Evolutionary conservation across 2,113 vertebrate species (phyloP), one percentile per base, ranked within the genome.

Genomic region (Corythoichthys haematopterus): DNA sequence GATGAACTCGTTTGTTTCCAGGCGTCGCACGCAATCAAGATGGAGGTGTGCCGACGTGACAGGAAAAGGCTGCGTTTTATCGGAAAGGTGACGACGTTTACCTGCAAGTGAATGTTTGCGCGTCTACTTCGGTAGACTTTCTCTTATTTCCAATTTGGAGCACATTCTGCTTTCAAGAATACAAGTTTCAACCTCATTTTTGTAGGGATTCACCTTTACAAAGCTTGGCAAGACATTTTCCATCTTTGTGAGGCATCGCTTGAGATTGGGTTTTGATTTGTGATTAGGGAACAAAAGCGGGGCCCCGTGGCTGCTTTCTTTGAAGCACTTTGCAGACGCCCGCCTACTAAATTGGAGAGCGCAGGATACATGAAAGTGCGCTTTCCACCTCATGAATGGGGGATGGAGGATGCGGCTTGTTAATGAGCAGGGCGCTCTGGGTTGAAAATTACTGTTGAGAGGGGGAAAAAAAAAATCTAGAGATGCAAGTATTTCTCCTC

Each of bases 371-470:
- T 84, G 77, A 85, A 88, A 83, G 85, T 77, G 35, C 2, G 62
- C 69, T 74, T 81, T 60, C 76, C 73, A 74, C 78, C 66, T 78
- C 76, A 89, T 78, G 71, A 87, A 86, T 62, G 80, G 68, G 72
- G 48, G 9, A 0, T 68, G 71, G 77, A 79, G 82, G 82, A 80
- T 66, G 72, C 88, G 86, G 88, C 90, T 90, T 89, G 76, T 68
- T 88, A 89, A 91, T 88, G 86, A 89, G 85, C 50, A 68, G 64
- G 67, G 76, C 72, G 76, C 69, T 75, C 77, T 84, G 74, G 64
- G 74, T 78, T 50, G 81, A 77, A 84, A 91, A 92, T 91, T 84
- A 84, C 82, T 82, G 81, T 85, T 87, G 68, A 64, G 80, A 9
- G 38, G 56, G 1, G 2, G 3, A 40, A 38, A 38, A 3, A 57